Evolutionary conservation across 2,797 vertebrate genomes (phyloP).

Genomic region (Pseudocheirus occidentalis): DNA sequence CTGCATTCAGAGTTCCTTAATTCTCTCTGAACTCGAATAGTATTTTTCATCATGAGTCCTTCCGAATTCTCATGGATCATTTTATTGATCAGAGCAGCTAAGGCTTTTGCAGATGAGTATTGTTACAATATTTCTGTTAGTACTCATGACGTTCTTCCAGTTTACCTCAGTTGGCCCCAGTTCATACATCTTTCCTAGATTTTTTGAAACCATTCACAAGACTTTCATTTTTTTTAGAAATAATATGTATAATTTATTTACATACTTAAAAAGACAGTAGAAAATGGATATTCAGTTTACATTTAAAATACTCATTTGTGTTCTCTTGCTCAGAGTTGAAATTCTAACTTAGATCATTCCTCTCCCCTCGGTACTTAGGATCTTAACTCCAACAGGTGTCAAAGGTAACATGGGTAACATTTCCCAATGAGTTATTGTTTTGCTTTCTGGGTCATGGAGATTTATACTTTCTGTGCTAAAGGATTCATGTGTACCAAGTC

Average conservation of each 20-base stretch:
- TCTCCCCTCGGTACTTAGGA: constrained; percentile 42
- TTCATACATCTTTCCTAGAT: not conserved
- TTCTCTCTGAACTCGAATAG: not conserved
- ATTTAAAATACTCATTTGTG: not conserved
- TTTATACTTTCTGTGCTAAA: not conserved
- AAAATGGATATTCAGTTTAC: not conserved
- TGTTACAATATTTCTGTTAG: not conserved
- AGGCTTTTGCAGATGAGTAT: not conserved
- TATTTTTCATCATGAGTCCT: not conserved
- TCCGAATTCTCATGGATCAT: not conserved
- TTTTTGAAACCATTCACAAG: not conserved
- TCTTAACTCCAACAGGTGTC: not conserved
- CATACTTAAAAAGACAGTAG: not conserved
- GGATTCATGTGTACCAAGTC: not conserved
- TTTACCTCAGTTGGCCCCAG: not conserved
- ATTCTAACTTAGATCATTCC: too few species aligned
- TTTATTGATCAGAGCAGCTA: not conserved
- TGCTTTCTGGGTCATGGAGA: not conserved
- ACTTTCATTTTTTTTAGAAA: too few species aligned
- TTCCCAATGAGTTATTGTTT: not conserved
- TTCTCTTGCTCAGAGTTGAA: too few species aligned
- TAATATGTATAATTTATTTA: not conserved
- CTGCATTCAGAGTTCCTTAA: not conserved
- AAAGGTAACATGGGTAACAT: not conserved
- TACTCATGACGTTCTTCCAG: not conserved